These are phyloP conservation scores for Microplitis mediator DNA, from an alignment of 1,140 invertebrate genomes.

Conservation along the genomic window DNA sequence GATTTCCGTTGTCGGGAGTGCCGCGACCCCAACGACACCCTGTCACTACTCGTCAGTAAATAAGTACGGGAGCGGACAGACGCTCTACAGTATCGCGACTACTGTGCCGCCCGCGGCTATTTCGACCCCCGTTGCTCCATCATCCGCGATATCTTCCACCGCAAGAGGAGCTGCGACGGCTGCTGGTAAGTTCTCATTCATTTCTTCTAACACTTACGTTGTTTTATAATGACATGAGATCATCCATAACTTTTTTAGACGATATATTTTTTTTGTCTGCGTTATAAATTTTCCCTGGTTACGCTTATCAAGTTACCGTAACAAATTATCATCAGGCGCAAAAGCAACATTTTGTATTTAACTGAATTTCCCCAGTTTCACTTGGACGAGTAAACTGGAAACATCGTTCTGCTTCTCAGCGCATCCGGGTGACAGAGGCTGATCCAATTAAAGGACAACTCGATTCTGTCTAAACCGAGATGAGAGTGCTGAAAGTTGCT, in stretches of 20 bases:
- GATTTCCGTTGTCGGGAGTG: constrained; percentile 74
- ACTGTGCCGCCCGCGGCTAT: constrained; percentile 53
- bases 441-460: constrained; percentile 45
- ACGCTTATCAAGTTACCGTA: not conserved
- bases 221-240: too few species aligned
- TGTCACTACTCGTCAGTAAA: constrained; percentile 60
- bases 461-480: constrained; percentile 10
- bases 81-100: constrained; percentile 54
- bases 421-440: constrained; percentile 47
- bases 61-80: constrained; percentile 61
- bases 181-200: constrained; percentile 8
- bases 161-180: not conserved
- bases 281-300: not conserved
- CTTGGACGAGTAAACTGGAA: not conserved
- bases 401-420: constrained; percentile 34
- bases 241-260: too few species aligned
- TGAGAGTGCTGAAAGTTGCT: not conserved
- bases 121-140: constrained; percentile 10
- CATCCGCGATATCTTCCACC: not conserved
- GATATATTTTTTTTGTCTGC: not conserved
- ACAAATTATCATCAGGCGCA: constrained; percentile 40
- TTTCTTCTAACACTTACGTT: not conserved
- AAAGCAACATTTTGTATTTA: constrained; percentile 2
- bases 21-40: constrained; percentile 68
- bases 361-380: not conserved